A percentile compares a stretch with the other conserved stretches of the same genome.
Conservation (phyloP, 2,888 invertebrate genomes). For the Troides helena region DNA sequence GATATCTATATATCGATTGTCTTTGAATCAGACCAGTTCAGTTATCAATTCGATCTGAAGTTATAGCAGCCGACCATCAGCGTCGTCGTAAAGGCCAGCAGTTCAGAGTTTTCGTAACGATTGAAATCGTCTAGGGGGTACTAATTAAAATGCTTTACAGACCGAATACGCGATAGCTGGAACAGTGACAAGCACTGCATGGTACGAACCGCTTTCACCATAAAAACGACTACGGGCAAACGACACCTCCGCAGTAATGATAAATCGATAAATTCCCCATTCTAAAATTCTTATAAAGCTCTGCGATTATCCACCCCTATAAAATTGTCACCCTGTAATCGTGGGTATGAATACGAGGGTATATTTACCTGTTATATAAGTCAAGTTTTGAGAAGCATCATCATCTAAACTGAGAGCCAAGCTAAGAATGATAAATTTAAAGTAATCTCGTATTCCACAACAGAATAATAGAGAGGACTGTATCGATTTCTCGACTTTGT, state of each 20-base stretch:
- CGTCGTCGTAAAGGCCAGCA: conserved; percentile 13
- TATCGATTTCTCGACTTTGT: no score
- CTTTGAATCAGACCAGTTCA: not conserved
- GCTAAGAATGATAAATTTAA: no score
- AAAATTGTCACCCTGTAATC: no score
- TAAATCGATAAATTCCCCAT: not conserved
- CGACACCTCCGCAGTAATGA: not conserved
- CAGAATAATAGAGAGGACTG: no score
- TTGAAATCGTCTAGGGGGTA: conserved; percentile 12
- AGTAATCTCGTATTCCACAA: no score
- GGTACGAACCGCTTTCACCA: conserved; percentile 31
- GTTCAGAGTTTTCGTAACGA: conserved; percentile 15
- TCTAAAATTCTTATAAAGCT: no score
- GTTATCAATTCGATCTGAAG: not conserved
- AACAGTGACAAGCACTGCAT: conserved; percentile 33
- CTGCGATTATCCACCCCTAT: no score
- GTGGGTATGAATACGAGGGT: no score
- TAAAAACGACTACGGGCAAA: not conserved
- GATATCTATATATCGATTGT: not conserved
- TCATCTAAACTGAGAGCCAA: no score
- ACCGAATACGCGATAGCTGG: conserved; percentile 29
- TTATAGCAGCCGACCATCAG: not conserved
- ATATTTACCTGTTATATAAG: no score
- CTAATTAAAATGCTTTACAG: conserved; percentile 28
- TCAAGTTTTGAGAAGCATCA: no score